Conservation (phyloP, 2,113 vertebrate species). For the Apeltes quadracus region DNA sequence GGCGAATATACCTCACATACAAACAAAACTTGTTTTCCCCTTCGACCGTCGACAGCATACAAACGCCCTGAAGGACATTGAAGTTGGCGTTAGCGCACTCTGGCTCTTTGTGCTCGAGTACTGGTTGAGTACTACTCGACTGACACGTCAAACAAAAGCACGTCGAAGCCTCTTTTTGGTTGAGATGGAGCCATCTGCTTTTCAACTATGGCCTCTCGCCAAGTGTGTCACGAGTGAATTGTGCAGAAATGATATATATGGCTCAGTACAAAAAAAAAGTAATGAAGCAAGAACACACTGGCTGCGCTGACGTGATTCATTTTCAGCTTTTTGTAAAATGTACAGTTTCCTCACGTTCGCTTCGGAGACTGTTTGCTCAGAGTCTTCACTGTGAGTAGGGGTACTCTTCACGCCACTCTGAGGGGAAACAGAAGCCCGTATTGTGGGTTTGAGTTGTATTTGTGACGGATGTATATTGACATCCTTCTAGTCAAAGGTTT, state of each 20-base stretch:
- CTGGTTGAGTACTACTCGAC: background rate
- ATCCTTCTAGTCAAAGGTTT: background rate
- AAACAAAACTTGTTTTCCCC: conserved; percentile 18
- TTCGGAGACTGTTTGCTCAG: background rate
- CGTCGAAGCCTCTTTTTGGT: background rate
- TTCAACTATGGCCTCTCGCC: background rate
- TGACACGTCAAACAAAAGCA: background rate
- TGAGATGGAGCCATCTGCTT: background rate
- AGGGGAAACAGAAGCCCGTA: background rate
- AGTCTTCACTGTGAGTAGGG: background rate
- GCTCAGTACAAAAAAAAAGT: background rate
- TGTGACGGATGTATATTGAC: background rate
- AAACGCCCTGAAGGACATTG: background rate
- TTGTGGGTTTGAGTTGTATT: background rate
- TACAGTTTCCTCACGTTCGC: background rate
- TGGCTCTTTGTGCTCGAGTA: conserved; percentile 13
- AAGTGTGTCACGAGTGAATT: background rate
- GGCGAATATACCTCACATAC: conserved; percentile 1
- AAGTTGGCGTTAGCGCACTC: conserved; percentile 7
- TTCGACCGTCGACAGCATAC: conserved; percentile 11
- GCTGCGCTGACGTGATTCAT: background rate
- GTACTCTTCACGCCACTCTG: background rate
- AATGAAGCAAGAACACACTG: background rate
- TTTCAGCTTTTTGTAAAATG: background rate
- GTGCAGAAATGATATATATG: background rate